These are phyloP conservation scores for Rhea americana DNA, from an alignment of 2,113 vertebrate genomes.

Conservation along the genomic window DNA sequence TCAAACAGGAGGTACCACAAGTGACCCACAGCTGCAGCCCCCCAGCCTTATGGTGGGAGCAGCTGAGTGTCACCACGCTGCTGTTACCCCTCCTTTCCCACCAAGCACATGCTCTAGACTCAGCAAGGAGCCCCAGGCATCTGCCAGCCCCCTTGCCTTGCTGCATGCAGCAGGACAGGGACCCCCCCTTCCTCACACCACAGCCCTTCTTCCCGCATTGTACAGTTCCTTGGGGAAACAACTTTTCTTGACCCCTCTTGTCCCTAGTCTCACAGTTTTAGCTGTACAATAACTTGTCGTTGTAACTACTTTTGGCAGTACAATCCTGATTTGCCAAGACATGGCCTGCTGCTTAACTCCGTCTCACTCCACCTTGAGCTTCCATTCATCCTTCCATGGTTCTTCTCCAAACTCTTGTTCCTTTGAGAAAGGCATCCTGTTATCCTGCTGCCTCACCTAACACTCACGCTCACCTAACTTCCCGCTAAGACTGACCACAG, in stretches of 20 bases:
- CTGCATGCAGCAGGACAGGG: background rate
- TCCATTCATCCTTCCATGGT: background rate
- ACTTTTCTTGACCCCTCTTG: background rate
- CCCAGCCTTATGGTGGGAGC: background rate
- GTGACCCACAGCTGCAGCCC: background rate
- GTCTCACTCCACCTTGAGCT: background rate
- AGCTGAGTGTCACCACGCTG: background rate
- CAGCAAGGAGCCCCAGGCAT: background rate
- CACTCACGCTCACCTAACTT: background rate
- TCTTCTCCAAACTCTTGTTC: background rate
- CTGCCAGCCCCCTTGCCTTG: background rate
- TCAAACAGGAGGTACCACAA: accelerated
- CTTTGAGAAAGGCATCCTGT: background rate
- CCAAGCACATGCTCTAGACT: background rate
- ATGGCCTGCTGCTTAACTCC: background rate
- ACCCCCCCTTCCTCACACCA: too few relatives aligned
- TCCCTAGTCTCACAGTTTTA: background rate
- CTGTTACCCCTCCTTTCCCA: background rate
- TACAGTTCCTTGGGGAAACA: background rate
- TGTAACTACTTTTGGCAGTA: background rate
- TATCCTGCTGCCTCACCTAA: background rate
- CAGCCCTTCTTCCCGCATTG: background rate
- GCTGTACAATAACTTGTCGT: background rate
- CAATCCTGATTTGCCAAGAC: background rate
- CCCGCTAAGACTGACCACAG: background rate